Percentiles rank a stretch among this genome's conserved stretches.
Evolutionary conservation across 2,797 vertebrate species (phyloP).

Genomic region (Cephalopachus bancanus): DNA sequence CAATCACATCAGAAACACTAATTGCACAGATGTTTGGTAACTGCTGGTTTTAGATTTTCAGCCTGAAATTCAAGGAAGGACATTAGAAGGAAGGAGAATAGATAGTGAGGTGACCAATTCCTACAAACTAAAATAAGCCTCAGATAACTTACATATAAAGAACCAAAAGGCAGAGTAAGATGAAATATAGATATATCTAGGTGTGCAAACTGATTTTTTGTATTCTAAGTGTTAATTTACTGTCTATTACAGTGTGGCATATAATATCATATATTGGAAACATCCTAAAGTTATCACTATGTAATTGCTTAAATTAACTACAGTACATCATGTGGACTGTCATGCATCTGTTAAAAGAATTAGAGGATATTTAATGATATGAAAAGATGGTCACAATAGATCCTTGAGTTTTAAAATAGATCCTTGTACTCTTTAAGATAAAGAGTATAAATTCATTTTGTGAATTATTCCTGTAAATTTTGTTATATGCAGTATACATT

Average conservation of each 20-base stretch:
- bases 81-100: background rate
- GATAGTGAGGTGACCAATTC: background rate
- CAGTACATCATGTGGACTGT: background rate
- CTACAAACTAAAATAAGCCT: background rate
- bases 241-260: background rate
- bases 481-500: background rate
- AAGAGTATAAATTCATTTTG: background rate
- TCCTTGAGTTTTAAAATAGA: background rate
- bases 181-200: background rate
- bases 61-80: background rate
- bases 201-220: conserved; percentile 21
- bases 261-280: background rate
- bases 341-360: background rate
- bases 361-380: background rate
- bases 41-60: background rate
- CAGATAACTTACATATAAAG: background rate
- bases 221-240: background rate
- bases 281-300: background rate
- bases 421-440: background rate
- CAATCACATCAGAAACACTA: background rate
- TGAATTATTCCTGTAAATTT: background rate
- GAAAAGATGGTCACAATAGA: background rate
- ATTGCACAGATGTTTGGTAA: background rate
- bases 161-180: background rate
- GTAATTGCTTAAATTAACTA: background rate